Conservation (phyloP, 2,888 invertebrate genomes). For the Lasioglossum figueresi region DNA sequence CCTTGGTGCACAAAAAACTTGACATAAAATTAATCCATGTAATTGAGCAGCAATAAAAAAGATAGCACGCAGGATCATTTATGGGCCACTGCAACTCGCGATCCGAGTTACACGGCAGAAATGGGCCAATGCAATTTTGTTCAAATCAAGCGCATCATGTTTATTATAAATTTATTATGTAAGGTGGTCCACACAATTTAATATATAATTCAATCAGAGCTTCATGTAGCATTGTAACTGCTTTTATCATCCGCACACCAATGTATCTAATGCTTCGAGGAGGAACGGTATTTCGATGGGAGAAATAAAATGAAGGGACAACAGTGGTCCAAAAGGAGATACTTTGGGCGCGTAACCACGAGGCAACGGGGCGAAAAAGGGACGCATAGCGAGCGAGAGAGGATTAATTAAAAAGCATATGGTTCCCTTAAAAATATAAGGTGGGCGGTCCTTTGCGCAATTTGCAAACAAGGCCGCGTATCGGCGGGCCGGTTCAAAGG, state of each 20-base stretch:
- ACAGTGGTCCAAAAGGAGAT: neutral
- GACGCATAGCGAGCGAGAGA: slow-evolving; percentile 32
- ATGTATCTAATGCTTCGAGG: neutral
- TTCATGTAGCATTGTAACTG: neutral
- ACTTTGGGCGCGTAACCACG: slow-evolving; percentile 10
- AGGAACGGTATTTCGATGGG: neutral
- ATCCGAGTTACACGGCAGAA: neutral
- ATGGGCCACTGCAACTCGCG: neutral
- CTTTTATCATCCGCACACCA: neutral
- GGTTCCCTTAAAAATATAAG: slow-evolving; percentile 70
- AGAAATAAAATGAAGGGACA: neutral
- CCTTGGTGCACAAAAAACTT: neutral
- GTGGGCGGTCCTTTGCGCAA: slow-evolving; percentile 76
- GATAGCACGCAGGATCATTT: neutral
- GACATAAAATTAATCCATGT: neutral
- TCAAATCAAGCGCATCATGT: too few species aligned
- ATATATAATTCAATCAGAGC: too few species aligned
- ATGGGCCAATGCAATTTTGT: neutral
- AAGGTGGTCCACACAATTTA: too few species aligned
- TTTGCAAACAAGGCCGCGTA: slow-evolving; percentile 78
- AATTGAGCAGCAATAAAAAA: neutral
- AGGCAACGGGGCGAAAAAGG: slow-evolving; percentile 25
- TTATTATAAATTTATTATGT: too few species aligned
- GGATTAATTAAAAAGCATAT: slow-evolving; percentile 77
- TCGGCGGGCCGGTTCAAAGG: slow-evolving; percentile 56